A percentile compares a stretch with the other conserved stretches of the same genome.
These are phyloP conservation scores for Zaprionus gabonicus DNA, from an alignment of 1,140 invertebrate genomes.

Conservation along the genomic window DNA sequence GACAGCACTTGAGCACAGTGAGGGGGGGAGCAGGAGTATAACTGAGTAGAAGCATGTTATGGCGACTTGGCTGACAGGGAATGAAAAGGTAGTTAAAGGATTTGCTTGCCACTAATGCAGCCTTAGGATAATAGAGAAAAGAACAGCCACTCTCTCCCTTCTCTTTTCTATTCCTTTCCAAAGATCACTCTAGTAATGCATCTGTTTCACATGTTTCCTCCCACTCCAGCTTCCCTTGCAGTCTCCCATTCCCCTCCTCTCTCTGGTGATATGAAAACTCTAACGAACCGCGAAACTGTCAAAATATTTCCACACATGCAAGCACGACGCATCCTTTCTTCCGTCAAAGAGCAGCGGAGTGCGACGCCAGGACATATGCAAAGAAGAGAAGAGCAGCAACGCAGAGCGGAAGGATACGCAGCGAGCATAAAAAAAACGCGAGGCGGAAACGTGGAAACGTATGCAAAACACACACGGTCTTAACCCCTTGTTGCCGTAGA, in stretches of 20 bases:
- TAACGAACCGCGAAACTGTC: conserved; percentile 82
- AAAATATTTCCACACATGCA: conserved; percentile 77
- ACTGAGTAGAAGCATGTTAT: not conserved
- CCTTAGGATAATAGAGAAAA: not conserved
- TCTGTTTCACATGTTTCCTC: not conserved
- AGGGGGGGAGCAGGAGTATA: too few relatives aligned
- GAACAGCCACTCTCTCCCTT: not conserved
- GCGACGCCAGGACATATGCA: conserved; percentile 58
- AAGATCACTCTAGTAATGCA: not conserved
- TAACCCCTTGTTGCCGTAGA: conserved; percentile 64
- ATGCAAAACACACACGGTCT: conserved; percentile 70
- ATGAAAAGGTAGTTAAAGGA: conserved; percentile 21
- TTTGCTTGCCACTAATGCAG: not conserved
- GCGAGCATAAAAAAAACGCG: conserved; percentile 49
- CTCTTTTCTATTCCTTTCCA: not conserved
- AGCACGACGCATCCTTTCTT: conserved; percentile 33
- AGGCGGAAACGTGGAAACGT: conserved; percentile 66
- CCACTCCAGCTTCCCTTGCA: not conserved
- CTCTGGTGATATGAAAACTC: conserved; percentile 39
- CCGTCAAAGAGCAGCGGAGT: conserved; percentile 52
- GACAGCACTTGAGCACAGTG: not conserved
- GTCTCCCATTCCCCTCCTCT: not conserved
- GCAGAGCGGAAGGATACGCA: conserved; percentile 69
- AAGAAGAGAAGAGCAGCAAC: conserved; percentile 23
- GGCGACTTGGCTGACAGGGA: not conserved